phyloP scores from a whole-genome alignment of 2,888 invertebrate genomes.

The Nyleta sp. region DNA sequence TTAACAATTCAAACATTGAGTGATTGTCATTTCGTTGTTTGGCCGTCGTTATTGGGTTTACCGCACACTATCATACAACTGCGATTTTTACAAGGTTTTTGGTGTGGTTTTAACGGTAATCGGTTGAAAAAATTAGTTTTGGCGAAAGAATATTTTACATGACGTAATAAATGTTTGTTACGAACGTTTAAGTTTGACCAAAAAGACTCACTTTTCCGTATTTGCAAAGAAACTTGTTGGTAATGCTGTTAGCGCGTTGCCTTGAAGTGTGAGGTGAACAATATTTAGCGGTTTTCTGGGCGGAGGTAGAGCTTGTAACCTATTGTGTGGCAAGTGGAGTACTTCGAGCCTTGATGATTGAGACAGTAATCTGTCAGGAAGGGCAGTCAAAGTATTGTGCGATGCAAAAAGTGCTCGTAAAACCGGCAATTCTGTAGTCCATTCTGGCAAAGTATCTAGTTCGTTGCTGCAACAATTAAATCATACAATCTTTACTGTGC shows the following conservation, averaged over 20 bases:
- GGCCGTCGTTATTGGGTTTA: too few relatives aligned
- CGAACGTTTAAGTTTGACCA: too few relatives aligned
- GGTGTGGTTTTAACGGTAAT: too few relatives aligned
- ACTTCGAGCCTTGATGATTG: slow-evolving; percentile 89
- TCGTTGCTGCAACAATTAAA: slow-evolving; percentile 84
- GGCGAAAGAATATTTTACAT: too few relatives aligned
- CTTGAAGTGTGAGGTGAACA: slow-evolving; percentile 87
- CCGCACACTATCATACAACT: too few relatives aligned
- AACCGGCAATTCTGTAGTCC: slow-evolving; percentile 89
- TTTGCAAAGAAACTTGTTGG: slow-evolving; percentile 90
- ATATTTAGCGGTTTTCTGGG: slow-evolving; percentile 88
- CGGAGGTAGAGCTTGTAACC: slow-evolving; percentile 88
- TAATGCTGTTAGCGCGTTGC: slow-evolving; percentile 89
- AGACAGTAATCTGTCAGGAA: slow-evolving; percentile 90
- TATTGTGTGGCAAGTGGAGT: slow-evolving; percentile 90
- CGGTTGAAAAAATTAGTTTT: too few relatives aligned
- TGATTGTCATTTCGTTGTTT: too few relatives aligned
- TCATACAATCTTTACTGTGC: too few relatives aligned
- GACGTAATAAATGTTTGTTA: not conserved
- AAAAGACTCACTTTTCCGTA: slow-evolving; percentile 82
- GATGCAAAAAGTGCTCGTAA: slow-evolving; percentile 89
- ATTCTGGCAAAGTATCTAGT: slow-evolving; percentile 88
- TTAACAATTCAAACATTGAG: too few relatives aligned
- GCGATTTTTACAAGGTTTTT: too few relatives aligned
- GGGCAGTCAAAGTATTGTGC: slow-evolving; percentile 87